Conservation (phyloP, 1,140 invertebrate species). For the Zaprionus ornatus region DNA sequence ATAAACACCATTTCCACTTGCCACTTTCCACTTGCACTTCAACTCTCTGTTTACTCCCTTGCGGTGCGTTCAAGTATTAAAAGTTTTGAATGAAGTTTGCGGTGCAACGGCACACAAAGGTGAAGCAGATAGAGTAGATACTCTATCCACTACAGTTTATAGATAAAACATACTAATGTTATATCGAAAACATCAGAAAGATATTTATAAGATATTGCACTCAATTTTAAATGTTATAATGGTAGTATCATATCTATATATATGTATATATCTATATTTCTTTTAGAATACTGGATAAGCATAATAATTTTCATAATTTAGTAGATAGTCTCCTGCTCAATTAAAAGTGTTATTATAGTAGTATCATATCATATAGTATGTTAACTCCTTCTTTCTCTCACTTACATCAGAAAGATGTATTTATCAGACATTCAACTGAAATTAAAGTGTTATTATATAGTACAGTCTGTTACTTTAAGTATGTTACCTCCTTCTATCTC, state of each 20-base stretch:
- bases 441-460: neutral
- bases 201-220: neutral
- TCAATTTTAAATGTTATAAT: too few relatives aligned
- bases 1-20: slow-evolving; percentile 80
- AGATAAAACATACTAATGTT: neutral
- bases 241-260: too few relatives aligned
- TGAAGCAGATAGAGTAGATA: neutral
- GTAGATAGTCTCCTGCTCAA: too few relatives aligned
- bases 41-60: slow-evolving; percentile 41
- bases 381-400: neutral
- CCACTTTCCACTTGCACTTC: slow-evolving; percentile 63
- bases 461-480: neutral
- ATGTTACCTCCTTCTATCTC: too few relatives aligned
- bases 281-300: too few relatives aligned
- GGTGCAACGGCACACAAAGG: neutral
- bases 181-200: neutral
- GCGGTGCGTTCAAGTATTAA: slow-evolving; percentile 15
- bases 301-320: too few relatives aligned
- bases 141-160: neutral
- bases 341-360: neutral
- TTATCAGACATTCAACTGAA: too few relatives aligned
- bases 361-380: neutral
- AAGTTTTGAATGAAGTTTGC: slow-evolving; percentile 37
- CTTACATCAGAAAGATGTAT: too few relatives aligned
- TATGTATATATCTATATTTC: too few relatives aligned